phyloP scores from a whole-genome alignment of 1,140 invertebrate genomes.

The Papilio machaon region DNA sequence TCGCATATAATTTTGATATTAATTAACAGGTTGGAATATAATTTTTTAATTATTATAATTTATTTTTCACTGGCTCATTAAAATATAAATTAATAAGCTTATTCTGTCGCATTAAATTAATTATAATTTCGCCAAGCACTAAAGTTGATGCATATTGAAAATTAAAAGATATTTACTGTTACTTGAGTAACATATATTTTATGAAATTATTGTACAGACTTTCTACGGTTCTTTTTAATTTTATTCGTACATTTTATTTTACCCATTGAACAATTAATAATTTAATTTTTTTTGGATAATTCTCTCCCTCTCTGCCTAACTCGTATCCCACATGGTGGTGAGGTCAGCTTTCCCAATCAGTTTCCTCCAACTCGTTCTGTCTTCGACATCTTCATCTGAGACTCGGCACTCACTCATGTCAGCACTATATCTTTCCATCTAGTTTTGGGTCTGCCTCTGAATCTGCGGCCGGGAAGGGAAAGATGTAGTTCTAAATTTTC shows the following conservation, averaged over 20 bases:
- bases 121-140: neutral
- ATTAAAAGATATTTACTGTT: neutral
- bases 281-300: neutral
- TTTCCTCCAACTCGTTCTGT: too few species aligned
- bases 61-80: neutral
- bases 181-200: neutral
- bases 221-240: neutral
- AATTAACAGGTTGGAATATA: constrained; percentile 1
- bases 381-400: too few species aligned
- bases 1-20: neutral
- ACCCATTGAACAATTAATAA: neutral
- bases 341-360: too few species aligned
- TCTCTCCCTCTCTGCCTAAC: too few species aligned
- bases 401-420: too few species aligned
- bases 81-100: neutral
- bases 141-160: neutral
- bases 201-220: neutral
- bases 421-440: too few species aligned
- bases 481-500: too few species aligned
- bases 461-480: too few species aligned
- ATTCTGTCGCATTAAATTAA: constrained; percentile 7
- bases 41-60: neutral
- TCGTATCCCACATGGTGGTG: too few species aligned
- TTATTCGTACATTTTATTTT: neutral
- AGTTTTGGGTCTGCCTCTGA: too few species aligned